Percentiles rank a stretch among this genome's conserved stretches.
Conservation (phyloP, 2,888 invertebrate species). For the Phengaris alcon region DNA sequence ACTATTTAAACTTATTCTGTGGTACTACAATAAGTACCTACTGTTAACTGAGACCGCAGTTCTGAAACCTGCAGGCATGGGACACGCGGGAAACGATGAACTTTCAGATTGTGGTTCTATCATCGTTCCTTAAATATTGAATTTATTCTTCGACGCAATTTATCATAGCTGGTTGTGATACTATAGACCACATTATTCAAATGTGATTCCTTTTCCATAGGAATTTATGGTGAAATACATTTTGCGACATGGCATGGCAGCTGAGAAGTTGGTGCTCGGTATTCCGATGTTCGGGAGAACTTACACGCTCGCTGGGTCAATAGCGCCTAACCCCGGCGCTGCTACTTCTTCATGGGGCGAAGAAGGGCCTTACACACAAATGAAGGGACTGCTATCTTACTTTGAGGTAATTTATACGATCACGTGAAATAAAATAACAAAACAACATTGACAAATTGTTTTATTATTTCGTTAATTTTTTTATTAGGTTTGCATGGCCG, state of each 20-base stretch:
- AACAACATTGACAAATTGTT: too few relatives aligned
- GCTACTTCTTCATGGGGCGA: constrained; percentile 81
- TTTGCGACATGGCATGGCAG: constrained; percentile 81
- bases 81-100: too few relatives aligned
- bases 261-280: constrained; percentile 84
- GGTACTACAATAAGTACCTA: too few relatives aligned
- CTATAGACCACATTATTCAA: background rate
- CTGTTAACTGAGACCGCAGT: too few relatives aligned
- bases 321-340: constrained; percentile 78
- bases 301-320: constrained; percentile 81
- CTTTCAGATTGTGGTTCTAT: too few relatives aligned
- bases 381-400: constrained; percentile 83
- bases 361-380: constrained; percentile 83
- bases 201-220: constrained; percentile 48
- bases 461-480: constrained; percentile 14
- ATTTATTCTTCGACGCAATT: too few relatives aligned
- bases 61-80: too few relatives aligned
- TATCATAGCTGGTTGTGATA: too few relatives aligned
- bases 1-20: too few relatives aligned
- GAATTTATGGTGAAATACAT: constrained; percentile 85
- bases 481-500: constrained; percentile 76
- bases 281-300: constrained; percentile 86
- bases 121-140: too few relatives aligned
- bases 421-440: background rate
- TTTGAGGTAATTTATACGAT: constrained; percentile 79